Base-by-base conservation (phyloP, 1,140 invertebrate genomes). In the Capitella teleta region DNA sequence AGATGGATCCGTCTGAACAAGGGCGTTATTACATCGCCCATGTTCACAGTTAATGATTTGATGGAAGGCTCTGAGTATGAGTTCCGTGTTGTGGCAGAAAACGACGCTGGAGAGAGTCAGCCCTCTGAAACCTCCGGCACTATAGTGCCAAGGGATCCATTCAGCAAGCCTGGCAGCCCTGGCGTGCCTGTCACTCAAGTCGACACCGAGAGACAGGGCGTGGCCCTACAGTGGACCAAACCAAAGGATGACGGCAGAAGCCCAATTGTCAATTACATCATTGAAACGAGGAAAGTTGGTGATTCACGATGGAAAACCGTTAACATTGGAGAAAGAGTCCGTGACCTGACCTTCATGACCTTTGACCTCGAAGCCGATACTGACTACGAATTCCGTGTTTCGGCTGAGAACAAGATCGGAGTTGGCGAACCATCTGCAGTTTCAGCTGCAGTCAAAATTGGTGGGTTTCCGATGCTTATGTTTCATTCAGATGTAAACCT, bases 61-160 rank as follows among this genome's bases (percentile, higher is more conserved):
- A 74, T 97, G 3, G 92, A 96, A 74, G 88, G 87, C 24, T 78
- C 92, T 23, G 86, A 91, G 61, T 97, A 97, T 70, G 91, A 96
- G 72, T 97, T 96, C 79, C 76, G 90, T 10, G 85, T 97, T 14
- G 86, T 87, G 59, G 93, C 93, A 5, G 86, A 91, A 67, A 97
- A 97, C 66, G 83, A 84, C 52, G 87, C 87, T 25, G 90, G 90
- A 1, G 61, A 86, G 6, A 86, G 87, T 32, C 79, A 80, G 52
- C 84, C 87, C 30, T 90, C 86, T 14, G 24, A 53, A 28, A 60
- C 60, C 34, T 51, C 51, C 28, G 65, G 64, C 49, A 57, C 52
- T 12, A 56, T 67, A 28, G 86, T 87, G 62, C 88, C 94, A 55
- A 82, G 87, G 47, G 91, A 96, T 78, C 90, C 89, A 30, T 61